Conservation (phyloP, 2,888 invertebrate species). For the Brenthis ino region DNA sequence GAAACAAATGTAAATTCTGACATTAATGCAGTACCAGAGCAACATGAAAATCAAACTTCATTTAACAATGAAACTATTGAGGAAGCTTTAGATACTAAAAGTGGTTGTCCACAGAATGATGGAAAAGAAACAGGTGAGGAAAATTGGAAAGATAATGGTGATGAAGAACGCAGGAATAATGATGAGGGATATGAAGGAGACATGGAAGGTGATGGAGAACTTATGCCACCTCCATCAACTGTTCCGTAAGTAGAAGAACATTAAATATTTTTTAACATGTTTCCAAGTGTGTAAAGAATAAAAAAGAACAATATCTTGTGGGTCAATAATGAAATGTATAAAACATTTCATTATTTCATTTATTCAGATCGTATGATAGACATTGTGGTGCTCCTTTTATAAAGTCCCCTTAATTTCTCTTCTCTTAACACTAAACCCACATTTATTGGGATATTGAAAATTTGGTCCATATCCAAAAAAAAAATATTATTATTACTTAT, state of each 20-base stretch:
- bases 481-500: too few relatives aligned
- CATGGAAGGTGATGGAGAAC: slow-evolving; percentile 85
- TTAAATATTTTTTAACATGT: not conserved
- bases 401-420: too few relatives aligned
- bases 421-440: too few relatives aligned
- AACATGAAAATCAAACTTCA: not conserved
- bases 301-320: not conserved
- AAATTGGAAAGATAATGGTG: slow-evolving; percentile 44
- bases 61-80: slow-evolving; percentile 35
- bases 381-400: not conserved
- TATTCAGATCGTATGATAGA: not conserved
- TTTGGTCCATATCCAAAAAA: too few relatives aligned
- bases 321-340: not conserved
- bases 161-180: slow-evolving; percentile 64
- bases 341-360: too few relatives aligned
- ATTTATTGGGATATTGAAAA: too few relatives aligned
- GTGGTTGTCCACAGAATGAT: slow-evolving; percentile 62
- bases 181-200: slow-evolving; percentile 85
- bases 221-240: slow-evolving; percentile 93
- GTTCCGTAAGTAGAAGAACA: slow-evolving; percentile 68
- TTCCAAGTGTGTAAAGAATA: not conserved
- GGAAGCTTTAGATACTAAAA: slow-evolving; percentile 48
- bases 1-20: not conserved
- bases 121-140: slow-evolving; percentile 45
- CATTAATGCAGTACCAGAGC: not conserved